These are phyloP conservation scores for Cydia strobilella DNA, from an alignment of 1,140 invertebrate genomes.

Conservation along the genomic window DNA sequence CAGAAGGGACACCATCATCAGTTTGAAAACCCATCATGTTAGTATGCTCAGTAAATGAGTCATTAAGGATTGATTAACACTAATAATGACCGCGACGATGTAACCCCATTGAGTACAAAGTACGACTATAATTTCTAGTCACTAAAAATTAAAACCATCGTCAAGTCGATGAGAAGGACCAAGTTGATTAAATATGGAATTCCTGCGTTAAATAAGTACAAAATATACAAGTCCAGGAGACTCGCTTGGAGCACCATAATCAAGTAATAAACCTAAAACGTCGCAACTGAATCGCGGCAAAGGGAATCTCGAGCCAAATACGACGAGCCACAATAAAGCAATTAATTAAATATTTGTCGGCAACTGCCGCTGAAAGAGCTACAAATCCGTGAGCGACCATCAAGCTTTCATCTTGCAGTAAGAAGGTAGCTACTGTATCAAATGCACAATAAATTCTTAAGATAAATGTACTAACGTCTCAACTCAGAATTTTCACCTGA, in stretches of 20 bases:
- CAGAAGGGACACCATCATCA: too few relatives aligned
- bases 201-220: too few relatives aligned
- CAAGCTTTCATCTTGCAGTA: slow-evolving; percentile 7
- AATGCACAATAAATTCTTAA: slow-evolving; percentile 26
- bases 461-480: slow-evolving; percentile 11
- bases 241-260: background rate
- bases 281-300: background rate
- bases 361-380: slow-evolving; percentile 22
- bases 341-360: slow-evolving; percentile 38
- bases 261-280: slow-evolving; percentile 21
- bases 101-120: too few relatives aligned
- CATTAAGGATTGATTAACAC: too few relatives aligned
- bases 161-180: too few relatives aligned
- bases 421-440: background rate
- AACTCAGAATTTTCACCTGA: slow-evolving; percentile 6
- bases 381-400: slow-evolving; percentile 29
- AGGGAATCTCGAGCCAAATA: slow-evolving; percentile 20
- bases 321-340: slow-evolving; percentile 32
- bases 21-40: too few relatives aligned
- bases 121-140: too few relatives aligned
- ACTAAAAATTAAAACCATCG: too few relatives aligned
- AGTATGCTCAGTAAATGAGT: too few relatives aligned
- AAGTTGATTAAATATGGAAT: too few relatives aligned
- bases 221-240: background rate
- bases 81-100: too few relatives aligned